Conservation (phyloP, 1,140 invertebrate species). For the Atta cephalotes region DNA sequence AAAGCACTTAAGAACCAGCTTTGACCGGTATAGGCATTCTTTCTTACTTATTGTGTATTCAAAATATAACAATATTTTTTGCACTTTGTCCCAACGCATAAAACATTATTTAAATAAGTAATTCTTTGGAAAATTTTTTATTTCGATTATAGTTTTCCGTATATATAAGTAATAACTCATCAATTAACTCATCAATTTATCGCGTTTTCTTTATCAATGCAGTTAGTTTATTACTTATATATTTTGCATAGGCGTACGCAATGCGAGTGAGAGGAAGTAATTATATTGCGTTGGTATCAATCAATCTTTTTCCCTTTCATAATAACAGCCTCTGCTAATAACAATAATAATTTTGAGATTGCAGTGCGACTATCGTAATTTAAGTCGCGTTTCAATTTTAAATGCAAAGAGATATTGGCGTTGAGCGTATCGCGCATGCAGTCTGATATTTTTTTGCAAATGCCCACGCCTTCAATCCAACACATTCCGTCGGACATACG, state of each 20-base stretch:
- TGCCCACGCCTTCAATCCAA: neutral
- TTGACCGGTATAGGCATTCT: too few species aligned
- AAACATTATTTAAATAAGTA: constrained; percentile 9
- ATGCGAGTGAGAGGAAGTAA: neutral
- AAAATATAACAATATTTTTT: neutral
- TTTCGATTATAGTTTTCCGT: neutral
- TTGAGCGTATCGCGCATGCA: neutral
- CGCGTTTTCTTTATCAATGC: neutral
- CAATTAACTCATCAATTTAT: neutral
- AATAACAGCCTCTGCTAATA: neutral
- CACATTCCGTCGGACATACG: constrained; percentile 54
- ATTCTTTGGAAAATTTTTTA: neutral
- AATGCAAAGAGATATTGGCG: neutral
- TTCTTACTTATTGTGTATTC: too few species aligned
- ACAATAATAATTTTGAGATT: constrained; percentile 4
- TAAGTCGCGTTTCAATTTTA: neutral
- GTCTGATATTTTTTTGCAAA: neutral
- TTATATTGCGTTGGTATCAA: neutral
- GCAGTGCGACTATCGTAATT: neutral
- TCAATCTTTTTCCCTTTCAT: neutral
- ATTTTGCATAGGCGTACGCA: neutral
- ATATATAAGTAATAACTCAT: neutral
- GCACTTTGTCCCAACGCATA: neutral
- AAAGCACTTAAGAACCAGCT: too few species aligned
- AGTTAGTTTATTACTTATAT: neutral